Conservation (phyloP, 2,113 vertebrate species). For the Antechinus stuartii region DNA sequence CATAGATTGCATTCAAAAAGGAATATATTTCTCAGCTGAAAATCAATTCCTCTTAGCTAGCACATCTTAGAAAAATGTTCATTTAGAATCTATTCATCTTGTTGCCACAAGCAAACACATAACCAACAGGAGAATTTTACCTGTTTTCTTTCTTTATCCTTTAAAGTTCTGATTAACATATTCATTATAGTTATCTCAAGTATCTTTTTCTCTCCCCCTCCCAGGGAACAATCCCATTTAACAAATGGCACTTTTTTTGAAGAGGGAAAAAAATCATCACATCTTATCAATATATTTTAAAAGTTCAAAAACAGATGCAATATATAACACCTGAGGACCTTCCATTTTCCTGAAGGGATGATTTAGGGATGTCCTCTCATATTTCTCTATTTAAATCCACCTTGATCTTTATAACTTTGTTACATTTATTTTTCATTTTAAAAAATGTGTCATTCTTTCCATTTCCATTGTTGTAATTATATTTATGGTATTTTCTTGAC, state of each 20-base stretch:
- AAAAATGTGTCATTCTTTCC: neutral
- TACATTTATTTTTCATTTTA: neutral
- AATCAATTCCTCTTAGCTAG: constrained; percentile 9
- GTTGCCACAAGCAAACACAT: neutral
- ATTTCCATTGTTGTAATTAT: neutral
- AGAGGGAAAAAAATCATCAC: neutral
- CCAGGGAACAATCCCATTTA: neutral
- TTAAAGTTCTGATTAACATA: neutral
- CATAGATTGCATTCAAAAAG: neutral
- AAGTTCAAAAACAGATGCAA: neutral
- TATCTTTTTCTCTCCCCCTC: neutral
- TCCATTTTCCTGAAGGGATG: neutral
- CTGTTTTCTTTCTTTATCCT: neutral
- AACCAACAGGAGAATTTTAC: fast-evolving
- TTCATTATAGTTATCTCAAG: neutral
- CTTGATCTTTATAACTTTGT: neutral
- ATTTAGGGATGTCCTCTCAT: neutral
- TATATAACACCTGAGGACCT: neutral
- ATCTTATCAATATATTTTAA: neutral
- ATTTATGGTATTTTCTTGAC: neutral
- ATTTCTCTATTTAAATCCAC: neutral
- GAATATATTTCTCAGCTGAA: fast-evolving
- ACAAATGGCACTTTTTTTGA: neutral
- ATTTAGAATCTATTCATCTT: neutral
- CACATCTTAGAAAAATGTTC: neutral